These are phyloP conservation scores for Timandra comae DNA, from an alignment of 2,888 invertebrate genomes.

Conservation along the genomic window DNA sequence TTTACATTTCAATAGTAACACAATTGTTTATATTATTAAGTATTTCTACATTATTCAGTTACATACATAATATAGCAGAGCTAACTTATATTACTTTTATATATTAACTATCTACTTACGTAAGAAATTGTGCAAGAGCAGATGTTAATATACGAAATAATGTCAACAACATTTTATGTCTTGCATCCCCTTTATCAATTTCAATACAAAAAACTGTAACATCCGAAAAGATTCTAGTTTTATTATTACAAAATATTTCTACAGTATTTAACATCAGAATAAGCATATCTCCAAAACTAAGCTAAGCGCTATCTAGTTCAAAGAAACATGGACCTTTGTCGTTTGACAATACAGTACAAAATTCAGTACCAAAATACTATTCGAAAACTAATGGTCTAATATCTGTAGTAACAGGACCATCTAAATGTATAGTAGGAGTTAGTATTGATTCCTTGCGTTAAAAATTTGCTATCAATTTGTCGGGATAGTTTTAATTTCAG, in stretches of 20 bases:
- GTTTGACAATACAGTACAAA: constrained; percentile 64
- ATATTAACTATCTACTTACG: constrained; percentile 53
- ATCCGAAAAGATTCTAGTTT: constrained; percentile 45
- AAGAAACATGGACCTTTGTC: constrained; percentile 63
- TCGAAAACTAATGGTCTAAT: constrained; percentile 27
- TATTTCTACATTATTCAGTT: constrained; percentile 12
- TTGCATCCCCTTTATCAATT: constrained; percentile 19
- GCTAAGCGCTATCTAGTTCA: constrained; percentile 58
- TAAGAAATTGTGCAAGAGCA: constrained; percentile 65
- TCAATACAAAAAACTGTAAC: constrained; percentile 42
- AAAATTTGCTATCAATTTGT: no score
- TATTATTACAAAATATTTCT: constrained; percentile 53
- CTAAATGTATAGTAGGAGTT: constrained; percentile 6
- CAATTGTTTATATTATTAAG: no score
- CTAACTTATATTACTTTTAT: constrained; percentile 14
- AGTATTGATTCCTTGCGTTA: no score
- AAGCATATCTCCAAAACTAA: constrained; percentile 53
- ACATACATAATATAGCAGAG: constrained; percentile 16
- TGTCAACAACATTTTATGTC: constrained; percentile 10
- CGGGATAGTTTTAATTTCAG: no score
- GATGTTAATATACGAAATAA: constrained; percentile 13
- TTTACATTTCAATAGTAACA: no score
- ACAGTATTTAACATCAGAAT: constrained; percentile 38
- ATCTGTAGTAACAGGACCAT: constrained; percentile 1
- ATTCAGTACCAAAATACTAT: constrained; percentile 70